Percentiles rank a stretch among this genome's conserved stretches.
phyloP scores from a whole-genome alignment of 2,888 invertebrate genomes.

The Trissonchulus sp. region DNA sequence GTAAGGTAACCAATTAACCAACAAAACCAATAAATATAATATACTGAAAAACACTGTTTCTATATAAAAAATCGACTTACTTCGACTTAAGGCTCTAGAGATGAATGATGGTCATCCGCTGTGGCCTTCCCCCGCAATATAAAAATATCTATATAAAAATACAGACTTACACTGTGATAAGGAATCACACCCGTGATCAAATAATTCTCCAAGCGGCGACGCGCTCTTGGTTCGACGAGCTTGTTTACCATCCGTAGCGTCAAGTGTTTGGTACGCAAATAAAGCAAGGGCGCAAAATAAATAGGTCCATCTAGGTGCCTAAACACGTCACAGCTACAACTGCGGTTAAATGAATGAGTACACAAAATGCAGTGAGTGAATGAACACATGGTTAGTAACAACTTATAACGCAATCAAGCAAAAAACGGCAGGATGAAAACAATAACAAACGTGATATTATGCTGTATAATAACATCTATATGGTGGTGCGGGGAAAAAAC shows the following conservation, averaged over 20 bases:
- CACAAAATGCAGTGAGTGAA: background rate
- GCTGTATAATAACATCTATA: constrained; percentile 32
- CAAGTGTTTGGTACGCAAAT: constrained; percentile 92
- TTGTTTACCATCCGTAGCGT: constrained; percentile 98
- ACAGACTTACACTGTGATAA: constrained; percentile 69
- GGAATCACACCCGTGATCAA: constrained; percentile 99
- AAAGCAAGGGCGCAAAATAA: constrained; percentile 83
- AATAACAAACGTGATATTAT: background rate
- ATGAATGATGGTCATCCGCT: too few species aligned
- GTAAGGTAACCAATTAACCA: too few species aligned
- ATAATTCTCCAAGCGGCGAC: constrained; percentile 89
- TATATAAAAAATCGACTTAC: too few species aligned
- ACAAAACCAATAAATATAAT: constrained; percentile 25
- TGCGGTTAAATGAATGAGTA: background rate
- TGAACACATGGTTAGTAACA: background rate
- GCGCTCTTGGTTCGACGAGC: constrained; percentile 86
- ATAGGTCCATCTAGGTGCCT: constrained; percentile 86
- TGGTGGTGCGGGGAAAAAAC: too few species aligned
- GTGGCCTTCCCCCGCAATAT: too few species aligned
- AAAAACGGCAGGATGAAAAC: background rate
- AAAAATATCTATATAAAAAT: too few species aligned
- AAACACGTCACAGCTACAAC: constrained; percentile 38
- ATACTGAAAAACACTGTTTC: constrained; percentile 18
- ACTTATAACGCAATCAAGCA: background rate
- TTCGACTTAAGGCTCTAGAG: too few species aligned